Base-by-base conservation (phyloP, 2,797 vertebrate species). In the Periparus ater region DNA sequence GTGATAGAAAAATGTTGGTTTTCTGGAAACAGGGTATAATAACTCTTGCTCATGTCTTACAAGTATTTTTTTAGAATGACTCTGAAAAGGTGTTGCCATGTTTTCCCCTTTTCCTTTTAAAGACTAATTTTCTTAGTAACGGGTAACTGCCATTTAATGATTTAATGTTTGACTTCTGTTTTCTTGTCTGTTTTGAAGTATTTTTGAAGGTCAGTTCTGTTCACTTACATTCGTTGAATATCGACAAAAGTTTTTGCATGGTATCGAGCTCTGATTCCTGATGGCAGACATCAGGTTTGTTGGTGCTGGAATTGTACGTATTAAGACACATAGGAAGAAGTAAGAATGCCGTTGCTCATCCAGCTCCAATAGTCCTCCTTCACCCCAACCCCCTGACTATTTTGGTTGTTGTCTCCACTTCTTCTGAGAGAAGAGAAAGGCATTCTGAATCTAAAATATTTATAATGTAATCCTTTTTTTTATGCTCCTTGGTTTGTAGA, bases 1-100 rank as follows among this genome's bases (percentile, higher is more conserved):
- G 8, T 36, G 25, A 44, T 6, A 60, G 38, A 51, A 79, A 81
- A 22, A 7, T 2, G 1, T 16, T 12, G 1, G 0, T 1, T 10
- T 76, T 79, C 79, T 54, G 10, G n/a, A 34, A 66, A 22, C 4
- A 4, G 3, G 6, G 2, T 53, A 5, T 34, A 45, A 17, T 18
- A 47, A 32, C 8, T 23, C 44, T 40, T 53, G 29, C 5, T 12
- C 4, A 0, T 23, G 6, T 45, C 23, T 76, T 66, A 13, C 3
- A 44, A 34, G 4, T 42, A 4, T 32, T 84, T 86, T 81, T 79
- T 11, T 27, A 40, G 38, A 75, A 55, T 36, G 19, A 4, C 8
- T 63, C 38, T 73, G 74, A 17, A 70, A 58, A 45, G 8, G 1
- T 29, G n/a, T 40, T 63, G 34, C 44, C 7, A 1, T 29, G 9